phyloP scores from a whole-genome alignment of 2,797 vertebrate species.

The Sparus aurata region DNA sequence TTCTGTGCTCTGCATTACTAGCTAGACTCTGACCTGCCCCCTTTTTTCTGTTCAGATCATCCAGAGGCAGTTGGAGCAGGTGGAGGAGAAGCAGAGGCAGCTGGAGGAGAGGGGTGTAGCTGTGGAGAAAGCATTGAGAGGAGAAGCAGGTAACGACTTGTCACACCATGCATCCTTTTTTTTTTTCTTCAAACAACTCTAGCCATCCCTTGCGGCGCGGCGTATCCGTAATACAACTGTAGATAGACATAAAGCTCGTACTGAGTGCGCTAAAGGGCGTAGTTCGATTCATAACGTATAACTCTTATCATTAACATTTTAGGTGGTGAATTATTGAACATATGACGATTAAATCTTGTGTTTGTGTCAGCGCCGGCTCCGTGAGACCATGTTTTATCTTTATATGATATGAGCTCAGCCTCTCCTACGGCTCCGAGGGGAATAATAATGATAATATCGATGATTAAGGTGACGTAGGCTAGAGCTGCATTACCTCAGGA shows the following conservation, averaged over 20 bases:
- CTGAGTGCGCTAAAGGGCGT: background rate
- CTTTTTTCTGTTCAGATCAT: slow-evolving; percentile 89
- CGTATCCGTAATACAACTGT: slow-evolving; percentile 6
- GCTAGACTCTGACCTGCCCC: slow-evolving; percentile 1
- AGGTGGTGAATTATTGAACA: slow-evolving; percentile 3
- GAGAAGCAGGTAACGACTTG: slow-evolving; percentile 95
- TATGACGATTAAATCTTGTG: slow-evolving; percentile 17
- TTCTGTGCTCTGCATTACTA: slow-evolving; percentile 10
- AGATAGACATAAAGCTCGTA: background rate
- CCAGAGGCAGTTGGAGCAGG: slow-evolving; percentile 98
- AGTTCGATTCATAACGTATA: background rate
- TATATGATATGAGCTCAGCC: slow-evolving; percentile 15
- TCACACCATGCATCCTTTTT: background rate
- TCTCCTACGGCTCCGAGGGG: slow-evolving; percentile 32
- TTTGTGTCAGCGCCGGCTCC: background rate
- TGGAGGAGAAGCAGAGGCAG: slow-evolving; percentile 98
- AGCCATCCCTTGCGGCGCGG: background rate
- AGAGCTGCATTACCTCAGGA: slow-evolving; percentile 17
- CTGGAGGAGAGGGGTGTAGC: slow-evolving; percentile 97
- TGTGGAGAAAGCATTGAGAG: slow-evolving; percentile 97
- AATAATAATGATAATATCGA: slow-evolving; percentile 27
- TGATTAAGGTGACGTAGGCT: slow-evolving; percentile 31
- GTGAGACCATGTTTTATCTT: slow-evolving; percentile 38
- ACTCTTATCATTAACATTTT: slow-evolving; percentile 23
- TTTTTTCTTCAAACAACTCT: background rate